Percentiles rank a stretch among this genome's conserved stretches.
phyloP scores from a whole-genome alignment of 2,888 invertebrate genomes.

The Cryptocheilus praepositus region DNA sequence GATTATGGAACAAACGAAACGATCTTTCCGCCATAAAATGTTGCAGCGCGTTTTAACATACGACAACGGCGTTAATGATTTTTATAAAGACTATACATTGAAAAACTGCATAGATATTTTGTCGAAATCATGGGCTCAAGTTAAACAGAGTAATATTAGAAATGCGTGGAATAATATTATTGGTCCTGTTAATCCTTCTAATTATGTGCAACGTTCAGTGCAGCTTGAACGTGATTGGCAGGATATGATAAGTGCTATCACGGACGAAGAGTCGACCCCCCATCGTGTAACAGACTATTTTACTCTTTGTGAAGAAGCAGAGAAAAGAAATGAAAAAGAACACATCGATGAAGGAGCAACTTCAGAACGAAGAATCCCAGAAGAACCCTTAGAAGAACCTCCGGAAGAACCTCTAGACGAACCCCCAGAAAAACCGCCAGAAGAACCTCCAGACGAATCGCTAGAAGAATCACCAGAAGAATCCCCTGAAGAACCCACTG shows the following conservation, averaged over 20 bases:
- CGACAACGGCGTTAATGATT: too few species aligned
- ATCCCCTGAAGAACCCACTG: too few species aligned
- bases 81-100: too few species aligned
- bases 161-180: slow-evolving; percentile 48
- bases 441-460: too few species aligned
- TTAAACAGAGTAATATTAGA: slow-evolving; percentile 33
- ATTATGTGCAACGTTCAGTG: neutral
- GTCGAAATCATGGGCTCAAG: slow-evolving; percentile 45
- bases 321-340: neutral
- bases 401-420: slow-evolving; percentile 21
- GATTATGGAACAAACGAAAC: too few species aligned
- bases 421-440: too few species aligned
- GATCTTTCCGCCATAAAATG: too few species aligned
- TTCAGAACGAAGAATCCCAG: neutral
- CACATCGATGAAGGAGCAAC: neutral
- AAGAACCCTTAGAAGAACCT: neutral
- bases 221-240: slow-evolving; percentile 10
- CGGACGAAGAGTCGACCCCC: neutral
- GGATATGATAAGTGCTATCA: slow-evolving; percentile 9
- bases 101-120: too few species aligned
- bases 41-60: too few species aligned
- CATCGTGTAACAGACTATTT: slow-evolving; percentile 4
- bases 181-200: neutral
- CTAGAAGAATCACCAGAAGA: too few species aligned
- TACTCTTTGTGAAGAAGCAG: slow-evolving; percentile 5